These are phyloP conservation scores for Mobula birostris DNA, from an alignment of 2,113 vertebrate species.

Conservation along the genomic window DNA sequence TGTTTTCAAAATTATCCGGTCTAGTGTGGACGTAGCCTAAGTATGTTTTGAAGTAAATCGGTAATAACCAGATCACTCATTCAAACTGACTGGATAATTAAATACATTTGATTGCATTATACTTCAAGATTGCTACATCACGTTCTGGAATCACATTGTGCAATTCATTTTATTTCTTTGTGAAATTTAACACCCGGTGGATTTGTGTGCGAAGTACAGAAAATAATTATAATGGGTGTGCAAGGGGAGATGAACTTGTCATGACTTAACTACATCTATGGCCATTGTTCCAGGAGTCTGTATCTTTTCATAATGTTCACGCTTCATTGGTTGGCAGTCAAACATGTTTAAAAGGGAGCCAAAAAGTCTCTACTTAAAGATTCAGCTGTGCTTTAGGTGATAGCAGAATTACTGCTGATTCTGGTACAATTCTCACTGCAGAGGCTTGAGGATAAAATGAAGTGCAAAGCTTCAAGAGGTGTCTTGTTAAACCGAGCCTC, in stretches of 20 bases:
- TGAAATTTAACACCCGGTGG: not conserved
- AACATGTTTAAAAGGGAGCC: not conserved
- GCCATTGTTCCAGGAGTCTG: not conserved
- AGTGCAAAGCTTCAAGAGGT: not conserved
- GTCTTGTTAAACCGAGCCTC: not conserved
- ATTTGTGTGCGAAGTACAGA: not conserved
- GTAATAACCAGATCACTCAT: not conserved
- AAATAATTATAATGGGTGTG: not conserved
- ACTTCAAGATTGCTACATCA: not conserved
- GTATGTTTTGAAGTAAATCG: not conserved
- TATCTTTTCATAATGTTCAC: not conserved
- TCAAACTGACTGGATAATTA: not conserved
- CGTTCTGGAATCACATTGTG: not conserved
- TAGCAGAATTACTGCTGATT: not conserved
- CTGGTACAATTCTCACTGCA: not conserved
- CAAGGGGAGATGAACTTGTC: not conserved
- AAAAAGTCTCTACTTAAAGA: not conserved
- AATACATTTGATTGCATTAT: not conserved
- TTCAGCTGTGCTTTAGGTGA: not conserved
- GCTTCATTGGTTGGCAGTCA: not conserved
- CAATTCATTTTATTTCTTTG: not conserved
- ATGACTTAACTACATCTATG: not conserved
- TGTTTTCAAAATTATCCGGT: too few species aligned
- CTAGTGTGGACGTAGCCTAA: too few species aligned
- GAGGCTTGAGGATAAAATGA: not conserved